Evolutionary conservation across 2,113 vertebrate genomes (phyloP).

Genomic region (Leptosomus discolor): DNA sequence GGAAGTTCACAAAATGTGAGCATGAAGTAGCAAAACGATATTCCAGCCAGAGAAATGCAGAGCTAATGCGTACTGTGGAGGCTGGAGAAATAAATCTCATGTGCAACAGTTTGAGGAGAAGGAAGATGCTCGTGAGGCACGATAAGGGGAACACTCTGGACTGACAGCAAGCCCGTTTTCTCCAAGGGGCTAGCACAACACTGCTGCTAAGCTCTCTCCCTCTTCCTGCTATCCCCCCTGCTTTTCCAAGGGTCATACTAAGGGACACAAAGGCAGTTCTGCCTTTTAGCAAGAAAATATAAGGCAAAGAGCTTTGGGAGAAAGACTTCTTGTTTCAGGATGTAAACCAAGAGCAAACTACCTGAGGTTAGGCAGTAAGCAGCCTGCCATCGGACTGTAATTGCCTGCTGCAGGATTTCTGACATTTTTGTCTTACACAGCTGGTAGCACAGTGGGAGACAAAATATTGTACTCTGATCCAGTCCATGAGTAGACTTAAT

Average conservation of each 20-base stretch:
- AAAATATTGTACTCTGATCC: slow-evolving; percentile 29
- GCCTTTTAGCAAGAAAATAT: background rate
- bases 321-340: background rate
- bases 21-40: background rate
- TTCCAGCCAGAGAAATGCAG: background rate
- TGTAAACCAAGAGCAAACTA: background rate
- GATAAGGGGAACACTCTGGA: background rate
- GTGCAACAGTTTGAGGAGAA: background rate
- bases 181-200: background rate
- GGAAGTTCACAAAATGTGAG: background rate
- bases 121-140: background rate
- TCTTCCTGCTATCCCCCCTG: background rate
- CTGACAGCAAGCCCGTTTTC: background rate
- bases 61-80: background rate
- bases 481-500: slow-evolving; percentile 10
- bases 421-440: background rate
- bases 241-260: background rate
- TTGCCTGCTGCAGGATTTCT: slow-evolving; percentile 44
- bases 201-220: background rate
- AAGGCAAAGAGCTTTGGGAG: background rate
- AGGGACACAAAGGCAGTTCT: background rate
- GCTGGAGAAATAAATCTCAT: background rate
- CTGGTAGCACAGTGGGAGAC: slow-evolving; percentile 14
- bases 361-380: background rate
- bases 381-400: background rate